These are phyloP conservation scores for Apis laboriosa DNA, from an alignment of 1,140 invertebrate species.

Conservation along the genomic window DNA sequence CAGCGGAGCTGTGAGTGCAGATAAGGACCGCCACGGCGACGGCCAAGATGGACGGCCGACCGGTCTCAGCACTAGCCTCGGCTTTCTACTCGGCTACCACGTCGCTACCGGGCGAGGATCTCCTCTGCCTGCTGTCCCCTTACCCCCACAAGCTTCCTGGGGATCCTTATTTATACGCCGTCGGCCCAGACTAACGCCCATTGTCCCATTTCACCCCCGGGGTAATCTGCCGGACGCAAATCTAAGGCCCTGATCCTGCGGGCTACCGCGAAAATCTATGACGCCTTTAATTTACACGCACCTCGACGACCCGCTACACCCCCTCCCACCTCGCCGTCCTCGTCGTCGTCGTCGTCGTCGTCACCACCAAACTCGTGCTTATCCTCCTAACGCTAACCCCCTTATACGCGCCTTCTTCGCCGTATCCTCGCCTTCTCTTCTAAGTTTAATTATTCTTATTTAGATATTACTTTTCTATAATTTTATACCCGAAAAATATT, in stretches of 20 bases:
- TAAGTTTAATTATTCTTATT: no score
- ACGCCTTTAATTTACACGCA: conserved; percentile 79
- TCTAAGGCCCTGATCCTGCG: conserved; percentile 81
- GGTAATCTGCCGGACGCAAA: conserved; percentile 81
- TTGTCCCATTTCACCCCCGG: conserved; percentile 80
- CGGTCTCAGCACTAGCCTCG: conserved; percentile 74
- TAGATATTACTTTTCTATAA: no score
- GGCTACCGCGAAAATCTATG: conserved; percentile 81
- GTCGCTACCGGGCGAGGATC: conserved; percentile 61
- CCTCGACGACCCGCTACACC: conserved; percentile 44
- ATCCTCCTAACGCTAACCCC: no score
- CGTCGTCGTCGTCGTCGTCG: background rate
- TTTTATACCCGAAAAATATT: no score
- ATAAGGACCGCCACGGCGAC: conserved; percentile 81
- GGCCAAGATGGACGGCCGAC: conserved; percentile 80
- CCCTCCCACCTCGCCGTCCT: conserved; percentile 24
- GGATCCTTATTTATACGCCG: conserved; percentile 81
- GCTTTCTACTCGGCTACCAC: conserved; percentile 68
- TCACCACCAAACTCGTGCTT: background rate
- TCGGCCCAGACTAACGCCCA: conserved; percentile 80
- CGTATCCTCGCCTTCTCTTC: no score
- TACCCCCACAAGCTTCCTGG: conserved; percentile 70
- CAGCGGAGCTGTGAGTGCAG: conserved; percentile 79
- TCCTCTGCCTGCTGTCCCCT: conserved; percentile 63
- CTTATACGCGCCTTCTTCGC: no score